phyloP scores from a whole-genome alignment of 2,797 vertebrate genomes.

The Masticophis lateralis region DNA sequence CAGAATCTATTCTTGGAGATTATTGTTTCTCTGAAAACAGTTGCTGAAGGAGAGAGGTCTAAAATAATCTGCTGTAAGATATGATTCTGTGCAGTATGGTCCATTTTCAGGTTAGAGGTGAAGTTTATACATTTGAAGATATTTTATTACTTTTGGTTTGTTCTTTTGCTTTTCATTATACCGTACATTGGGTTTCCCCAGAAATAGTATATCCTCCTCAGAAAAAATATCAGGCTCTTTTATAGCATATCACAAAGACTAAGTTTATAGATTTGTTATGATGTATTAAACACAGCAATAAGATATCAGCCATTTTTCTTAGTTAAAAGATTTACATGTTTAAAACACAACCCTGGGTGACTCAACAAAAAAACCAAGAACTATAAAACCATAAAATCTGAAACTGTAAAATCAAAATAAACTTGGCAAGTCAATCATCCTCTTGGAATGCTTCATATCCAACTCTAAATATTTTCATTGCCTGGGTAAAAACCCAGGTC shows the following conservation, averaged over 20 bases:
- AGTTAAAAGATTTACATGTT: neutral
- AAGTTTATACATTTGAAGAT: neutral
- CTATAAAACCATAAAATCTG: neutral
- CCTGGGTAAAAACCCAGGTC: neutral
- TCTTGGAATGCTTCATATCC: neutral
- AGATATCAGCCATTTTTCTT: neutral
- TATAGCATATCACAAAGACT: neutral
- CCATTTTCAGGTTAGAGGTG: neutral
- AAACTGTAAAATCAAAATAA: neutral
- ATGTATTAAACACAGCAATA: neutral
- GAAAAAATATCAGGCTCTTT: neutral
- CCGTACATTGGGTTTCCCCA: neutral
- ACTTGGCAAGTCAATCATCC: neutral
- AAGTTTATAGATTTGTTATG: neutral
- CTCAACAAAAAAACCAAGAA: neutral
- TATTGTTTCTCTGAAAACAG: neutral
- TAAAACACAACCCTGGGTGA: neutral
- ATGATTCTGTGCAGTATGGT: neutral
- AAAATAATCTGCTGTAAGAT: neutral
- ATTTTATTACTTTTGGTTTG: neutral
- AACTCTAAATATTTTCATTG: neutral
- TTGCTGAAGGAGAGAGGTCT: neutral
- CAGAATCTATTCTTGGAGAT: neutral
- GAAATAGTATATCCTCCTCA: neutral
- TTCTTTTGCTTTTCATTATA: neutral